These are phyloP conservation scores for Pristionchus maxplancki DNA, from an alignment of 2,888 invertebrate species.

Conservation along the genomic window DNA sequence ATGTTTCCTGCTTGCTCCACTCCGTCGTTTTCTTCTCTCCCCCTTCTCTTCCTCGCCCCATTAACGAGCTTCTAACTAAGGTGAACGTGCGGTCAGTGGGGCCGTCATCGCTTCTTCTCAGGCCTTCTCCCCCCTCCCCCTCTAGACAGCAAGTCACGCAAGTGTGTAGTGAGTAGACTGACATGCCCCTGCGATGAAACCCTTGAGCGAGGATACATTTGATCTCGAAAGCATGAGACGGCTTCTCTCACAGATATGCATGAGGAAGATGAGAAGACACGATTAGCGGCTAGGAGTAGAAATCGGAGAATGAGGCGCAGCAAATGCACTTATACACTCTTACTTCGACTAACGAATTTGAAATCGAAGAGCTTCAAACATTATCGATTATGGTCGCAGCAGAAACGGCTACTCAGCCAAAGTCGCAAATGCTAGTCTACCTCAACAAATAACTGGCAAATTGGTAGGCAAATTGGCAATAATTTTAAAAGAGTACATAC, in stretches of 20 bases:
- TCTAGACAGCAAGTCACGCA: not conserved
- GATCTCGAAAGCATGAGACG: not conserved
- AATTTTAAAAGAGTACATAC: too few relatives aligned
- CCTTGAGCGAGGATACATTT: not conserved
- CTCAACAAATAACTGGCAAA: too few relatives aligned
- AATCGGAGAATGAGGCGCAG: not conserved
- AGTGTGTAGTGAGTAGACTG: not conserved
- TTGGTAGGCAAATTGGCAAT: too few relatives aligned
- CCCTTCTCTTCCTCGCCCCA: not conserved
- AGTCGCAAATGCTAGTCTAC: too few relatives aligned
- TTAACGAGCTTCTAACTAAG: slow-evolving; percentile 34
- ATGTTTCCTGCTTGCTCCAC: slow-evolving; percentile 38
- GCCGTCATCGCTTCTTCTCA: not conserved
- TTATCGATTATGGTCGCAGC: not conserved
- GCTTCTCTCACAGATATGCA: not conserved
- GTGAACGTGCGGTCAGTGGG: not conserved
- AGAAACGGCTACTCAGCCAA: too few relatives aligned
- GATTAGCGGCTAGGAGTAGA: not conserved
- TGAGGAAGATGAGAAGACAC: not conserved
- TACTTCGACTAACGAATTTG: not conserved
- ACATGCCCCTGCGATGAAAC: not conserved
- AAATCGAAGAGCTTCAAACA: not conserved
- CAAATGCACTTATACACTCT: not conserved
- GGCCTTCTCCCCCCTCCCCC: not conserved
- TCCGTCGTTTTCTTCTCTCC: not conserved